These are phyloP conservation scores for Sebastes reedi DNA, from an alignment of 2,797 vertebrate species.

Conservation along the genomic window DNA sequence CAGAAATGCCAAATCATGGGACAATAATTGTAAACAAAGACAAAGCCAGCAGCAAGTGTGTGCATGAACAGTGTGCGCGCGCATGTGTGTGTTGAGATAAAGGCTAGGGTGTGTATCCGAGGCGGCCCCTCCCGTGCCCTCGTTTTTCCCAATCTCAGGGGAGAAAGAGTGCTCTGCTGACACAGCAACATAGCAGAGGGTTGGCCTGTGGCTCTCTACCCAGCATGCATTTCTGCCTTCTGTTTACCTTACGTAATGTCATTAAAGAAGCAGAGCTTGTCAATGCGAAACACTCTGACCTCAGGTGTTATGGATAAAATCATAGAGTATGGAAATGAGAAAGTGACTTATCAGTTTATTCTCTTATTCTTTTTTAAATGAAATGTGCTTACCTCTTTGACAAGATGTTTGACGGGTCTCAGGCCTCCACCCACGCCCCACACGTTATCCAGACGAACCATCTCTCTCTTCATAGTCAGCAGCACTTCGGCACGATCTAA, in stretches of 20 bases:
- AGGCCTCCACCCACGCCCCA: constrained; percentile 91
- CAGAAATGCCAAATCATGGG: constrained; percentile 22
- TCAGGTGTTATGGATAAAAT: neutral
- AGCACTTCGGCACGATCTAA: constrained; percentile 88
- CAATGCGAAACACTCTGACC: neutral
- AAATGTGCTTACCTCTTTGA: constrained; percentile 84
- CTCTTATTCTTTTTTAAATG: neutral
- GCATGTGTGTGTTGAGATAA: neutral
- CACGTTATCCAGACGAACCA: constrained; percentile 89
- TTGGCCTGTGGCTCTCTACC: constrained; percentile 43
- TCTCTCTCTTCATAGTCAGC: constrained; percentile 87
- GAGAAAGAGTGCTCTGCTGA: constrained; percentile 54
- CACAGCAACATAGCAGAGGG: constrained; percentile 43
- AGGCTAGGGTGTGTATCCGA: neutral
- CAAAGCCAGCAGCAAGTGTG: neutral
- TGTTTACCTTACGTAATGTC: constrained; percentile 50
- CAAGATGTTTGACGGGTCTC: constrained; percentile 89
- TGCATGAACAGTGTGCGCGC: neutral
- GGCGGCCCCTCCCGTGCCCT: constrained; percentile 1
- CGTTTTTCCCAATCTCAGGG: constrained; percentile 17
- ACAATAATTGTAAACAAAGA: constrained; percentile 21
- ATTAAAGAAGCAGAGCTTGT: constrained; percentile 13
- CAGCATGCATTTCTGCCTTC: constrained; percentile 60
- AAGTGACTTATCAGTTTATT: neutral
- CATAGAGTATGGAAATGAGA: neutral